Percentiles rank a stretch among this genome's conserved stretches.
Evolutionary conservation across 2,113 vertebrate species (phyloP).

Genomic region (Elephantulus edwardii): DNA sequence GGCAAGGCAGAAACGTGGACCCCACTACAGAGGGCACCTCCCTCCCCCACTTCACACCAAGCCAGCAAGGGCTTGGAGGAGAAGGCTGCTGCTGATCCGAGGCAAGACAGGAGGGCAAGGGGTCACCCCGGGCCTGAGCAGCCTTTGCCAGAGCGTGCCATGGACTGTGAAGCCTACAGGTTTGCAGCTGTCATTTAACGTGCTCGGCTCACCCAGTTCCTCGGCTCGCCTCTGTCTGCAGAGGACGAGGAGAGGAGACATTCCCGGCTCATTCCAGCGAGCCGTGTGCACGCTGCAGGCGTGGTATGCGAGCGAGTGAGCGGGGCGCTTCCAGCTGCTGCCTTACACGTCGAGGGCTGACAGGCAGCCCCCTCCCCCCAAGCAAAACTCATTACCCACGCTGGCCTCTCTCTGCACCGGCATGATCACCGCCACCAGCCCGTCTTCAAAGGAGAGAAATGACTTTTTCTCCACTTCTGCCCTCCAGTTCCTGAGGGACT

Average conservation of each 20-base stretch:
- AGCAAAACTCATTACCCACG: constrained; percentile 27
- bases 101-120: not conserved
- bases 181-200: constrained; percentile 66
- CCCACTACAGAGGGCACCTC: not conserved
- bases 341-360: constrained; percentile 60
- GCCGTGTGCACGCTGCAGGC: constrained; percentile 55
- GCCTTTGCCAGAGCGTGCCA: not conserved
- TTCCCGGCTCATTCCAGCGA: constrained; percentile 67
- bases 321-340: constrained; percentile 59
- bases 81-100: not conserved
- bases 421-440: constrained; percentile 44
- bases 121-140: not conserved
- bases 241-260: constrained; percentile 64
- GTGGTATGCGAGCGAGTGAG: constrained; percentile 63
- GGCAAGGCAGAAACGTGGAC: constrained; percentile 7
- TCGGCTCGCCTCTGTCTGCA: constrained; percentile 25
- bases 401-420: constrained; percentile 51
- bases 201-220: constrained; percentile 6
- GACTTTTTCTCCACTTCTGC: not conserved
- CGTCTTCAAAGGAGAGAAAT: constrained; percentile 43
- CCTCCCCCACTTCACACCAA: not conserved
- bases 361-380: constrained; percentile 47
- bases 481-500: not conserved
- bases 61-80: not conserved
- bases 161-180: constrained; percentile 30